Conservation (phyloP, 2,113 vertebrate species). For the Ailurus styani region DNA sequence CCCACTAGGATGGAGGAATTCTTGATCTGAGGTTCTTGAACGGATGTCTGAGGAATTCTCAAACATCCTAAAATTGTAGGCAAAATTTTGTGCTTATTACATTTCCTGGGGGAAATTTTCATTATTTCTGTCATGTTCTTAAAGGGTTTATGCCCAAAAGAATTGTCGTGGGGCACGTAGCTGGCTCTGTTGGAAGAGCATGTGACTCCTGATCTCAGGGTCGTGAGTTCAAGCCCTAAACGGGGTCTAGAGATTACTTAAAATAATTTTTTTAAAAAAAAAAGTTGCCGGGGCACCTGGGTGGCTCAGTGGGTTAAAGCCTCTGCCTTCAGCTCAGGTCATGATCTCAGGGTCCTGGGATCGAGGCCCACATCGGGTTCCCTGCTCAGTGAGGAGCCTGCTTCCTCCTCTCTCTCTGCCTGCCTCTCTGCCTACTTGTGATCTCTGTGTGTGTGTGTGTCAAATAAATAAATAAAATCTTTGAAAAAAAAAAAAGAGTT, state of each 20-base stretch:
- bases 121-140: neutral
- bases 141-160: neutral
- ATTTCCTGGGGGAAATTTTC: neutral
- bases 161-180: neutral
- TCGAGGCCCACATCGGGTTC: too few relatives aligned
- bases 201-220: neutral
- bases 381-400: too few relatives aligned
- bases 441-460: too few relatives aligned
- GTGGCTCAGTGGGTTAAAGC: too few relatives aligned
- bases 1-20: neutral
- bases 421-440: too few relatives aligned
- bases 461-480: too few relatives aligned
- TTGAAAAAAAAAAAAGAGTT: too few relatives aligned
- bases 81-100: neutral
- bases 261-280: neutral
- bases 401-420: too few relatives aligned
- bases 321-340: too few relatives aligned
- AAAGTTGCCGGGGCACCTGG: too few relatives aligned
- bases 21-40: neutral
- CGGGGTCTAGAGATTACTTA: neutral
- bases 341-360: too few relatives aligned
- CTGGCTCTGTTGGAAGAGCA: neutral
- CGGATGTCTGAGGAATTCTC: neutral
- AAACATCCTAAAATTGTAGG: neutral
- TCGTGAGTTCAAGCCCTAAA: neutral